These are phyloP conservation scores for Smittia sp. DNA, from an alignment of 2,888 invertebrate genomes.

Conservation along the genomic window DNA sequence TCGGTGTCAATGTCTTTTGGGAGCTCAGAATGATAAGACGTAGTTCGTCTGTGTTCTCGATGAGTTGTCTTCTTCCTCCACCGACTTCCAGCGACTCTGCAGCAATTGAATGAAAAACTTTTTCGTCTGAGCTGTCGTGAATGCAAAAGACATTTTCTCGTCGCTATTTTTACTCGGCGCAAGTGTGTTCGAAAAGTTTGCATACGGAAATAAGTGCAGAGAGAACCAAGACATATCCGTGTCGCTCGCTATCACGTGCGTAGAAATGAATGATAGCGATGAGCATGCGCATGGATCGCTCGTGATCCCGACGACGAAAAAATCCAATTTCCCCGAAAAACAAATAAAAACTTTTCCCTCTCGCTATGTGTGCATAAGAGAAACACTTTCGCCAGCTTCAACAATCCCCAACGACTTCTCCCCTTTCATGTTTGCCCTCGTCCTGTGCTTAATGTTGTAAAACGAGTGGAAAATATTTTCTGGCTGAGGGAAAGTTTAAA, in stretches of 20 bases:
- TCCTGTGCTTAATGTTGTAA: slow-evolving; percentile 32
- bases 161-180: neutral
- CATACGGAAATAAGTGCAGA: slow-evolving; percentile 3
- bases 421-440: neutral
- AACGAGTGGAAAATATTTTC: neutral
- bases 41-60: neutral
- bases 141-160: neutral
- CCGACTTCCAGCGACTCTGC: neutral
- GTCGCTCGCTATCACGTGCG: slow-evolving; percentile 13
- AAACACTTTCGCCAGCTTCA: slow-evolving; percentile 3
- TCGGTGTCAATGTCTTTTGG: slow-evolving; percentile 37
- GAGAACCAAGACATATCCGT: neutral
- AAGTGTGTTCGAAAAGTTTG: neutral
- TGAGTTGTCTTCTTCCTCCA: neutral
- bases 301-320: slow-evolving; percentile 14
- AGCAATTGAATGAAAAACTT: slow-evolving; percentile 3
- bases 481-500: neutral
- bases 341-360: slow-evolving; percentile 1
- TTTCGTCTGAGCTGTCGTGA: neutral
- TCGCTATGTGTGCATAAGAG: neutral
- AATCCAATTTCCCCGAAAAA: slow-evolving; percentile 25
- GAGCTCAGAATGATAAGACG: neutral
- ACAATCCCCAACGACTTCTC: neutral
- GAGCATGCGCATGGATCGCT: slow-evolving; percentile 35
- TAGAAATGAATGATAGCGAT: slow-evolving; percentile 10